A percentile compares a stretch with the other conserved stretches of the same genome.
Evolutionary conservation across 1,140 invertebrate genomes (phyloP).

Genomic region (Apis florea): DNA sequence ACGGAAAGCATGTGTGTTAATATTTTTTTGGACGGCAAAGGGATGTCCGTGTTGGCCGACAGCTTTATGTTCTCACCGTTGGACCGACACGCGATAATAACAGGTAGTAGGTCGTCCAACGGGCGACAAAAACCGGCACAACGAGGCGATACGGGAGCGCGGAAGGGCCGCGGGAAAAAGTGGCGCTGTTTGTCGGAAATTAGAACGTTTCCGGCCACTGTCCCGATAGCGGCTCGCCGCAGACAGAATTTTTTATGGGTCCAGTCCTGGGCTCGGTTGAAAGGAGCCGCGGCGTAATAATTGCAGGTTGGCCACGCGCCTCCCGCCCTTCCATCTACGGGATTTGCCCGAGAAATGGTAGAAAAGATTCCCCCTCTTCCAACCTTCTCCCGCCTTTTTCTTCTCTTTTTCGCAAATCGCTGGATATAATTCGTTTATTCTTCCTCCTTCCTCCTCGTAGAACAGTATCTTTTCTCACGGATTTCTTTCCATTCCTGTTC

Average conservation of each 20-base stretch:
- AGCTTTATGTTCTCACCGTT: conserved; percentile 63
- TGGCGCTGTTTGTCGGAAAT: conserved; percentile 65
- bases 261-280: not conserved
- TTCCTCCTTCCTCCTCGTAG: too few species aligned
- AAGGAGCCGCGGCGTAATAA: conserved; percentile 47
- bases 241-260: conserved; percentile 47
- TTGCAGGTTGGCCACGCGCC: conserved; percentile 40
- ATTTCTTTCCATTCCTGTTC: too few species aligned
- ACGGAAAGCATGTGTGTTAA: not conserved
- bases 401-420: too few species aligned
- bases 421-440: too few species aligned
- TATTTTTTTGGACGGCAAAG: not conserved
- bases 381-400: too few species aligned
- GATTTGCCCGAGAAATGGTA: not conserved
- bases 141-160: conserved; percentile 23
- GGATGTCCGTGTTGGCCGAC: conserved; percentile 27
- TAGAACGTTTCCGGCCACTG: conserved; percentile 59
- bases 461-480: too few species aligned
- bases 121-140: conserved; percentile 43
- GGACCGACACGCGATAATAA: conserved; percentile 68
- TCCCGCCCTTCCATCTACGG: not conserved
- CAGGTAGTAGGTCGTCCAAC: conserved; percentile 53
- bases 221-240: conserved; percentile 18
- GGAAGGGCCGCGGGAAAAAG: conserved; percentile 40
- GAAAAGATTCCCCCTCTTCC: not conserved